Conservation (phyloP, 1,140 invertebrate genomes). For the Anoplolepis gracilipes region DNA sequence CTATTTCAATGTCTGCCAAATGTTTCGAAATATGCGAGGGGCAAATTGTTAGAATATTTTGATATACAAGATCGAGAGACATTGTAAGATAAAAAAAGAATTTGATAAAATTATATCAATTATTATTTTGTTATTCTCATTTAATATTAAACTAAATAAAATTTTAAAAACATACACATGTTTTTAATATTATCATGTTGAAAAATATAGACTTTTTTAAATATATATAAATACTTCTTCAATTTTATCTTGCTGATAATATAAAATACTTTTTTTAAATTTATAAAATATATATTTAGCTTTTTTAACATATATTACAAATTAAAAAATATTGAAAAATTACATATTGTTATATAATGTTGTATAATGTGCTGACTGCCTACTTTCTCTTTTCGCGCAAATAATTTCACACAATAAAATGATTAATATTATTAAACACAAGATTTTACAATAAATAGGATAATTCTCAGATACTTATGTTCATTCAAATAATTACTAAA, state of each 20-base stretch:
- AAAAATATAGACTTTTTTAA: neutral
- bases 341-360: too few species aligned
- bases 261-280: neutral
- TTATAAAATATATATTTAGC: neutral
- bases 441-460: neutral
- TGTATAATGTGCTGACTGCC: too few species aligned
- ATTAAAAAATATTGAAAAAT: neutral
- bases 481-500: neutral
- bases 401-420: neutral
- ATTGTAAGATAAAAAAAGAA: neutral
- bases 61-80: neutral
- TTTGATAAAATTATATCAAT: neutral
- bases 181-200: neutral
- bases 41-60: neutral
- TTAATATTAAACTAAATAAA: neutral
- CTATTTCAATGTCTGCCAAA: conserved; percentile 41
- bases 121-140: neutral
- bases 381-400: neutral
- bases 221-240: neutral
- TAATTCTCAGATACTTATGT: neutral
- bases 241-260: neutral
- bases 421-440: neutral
- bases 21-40: conserved; percentile 11
- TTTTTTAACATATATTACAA: too few species aligned
- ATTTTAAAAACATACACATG: neutral